Evolutionary conservation across 2,113 vertebrate genomes (phyloP), one percentile per base, ranked within the genome.

Genomic region (Cisticola juncidis): DNA sequence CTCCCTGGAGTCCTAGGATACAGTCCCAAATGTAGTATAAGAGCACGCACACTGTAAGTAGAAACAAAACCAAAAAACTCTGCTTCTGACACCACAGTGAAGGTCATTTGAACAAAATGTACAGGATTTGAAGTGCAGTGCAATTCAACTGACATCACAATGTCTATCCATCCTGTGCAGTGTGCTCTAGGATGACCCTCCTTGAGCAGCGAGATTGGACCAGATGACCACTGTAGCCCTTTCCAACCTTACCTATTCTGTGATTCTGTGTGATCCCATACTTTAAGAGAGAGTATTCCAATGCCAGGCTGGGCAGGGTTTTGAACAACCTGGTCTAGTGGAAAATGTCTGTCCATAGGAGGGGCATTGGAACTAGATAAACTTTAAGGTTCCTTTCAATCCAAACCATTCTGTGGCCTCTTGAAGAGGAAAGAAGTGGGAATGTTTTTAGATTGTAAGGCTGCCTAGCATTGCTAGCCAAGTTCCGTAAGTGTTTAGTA

Each of bases 41-140:
- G 20, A 54, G 6, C 22, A 24, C 3, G 9, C 0, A 13, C 26
- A 66, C 1, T 3, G 13, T 57, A 74, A 60, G 13, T 14, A 81
- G 47, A 70, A 88, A 73, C 2, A 88, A 78, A 25, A 13, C 3
- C 4, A 38, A 74, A 64, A 71, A 20, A 5, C 3, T 38, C 14
- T 61, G 28, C 10, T 79, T 83, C 56, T 84, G 44, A 66, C 72
- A 29, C 21, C 71, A 57, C 12, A 87, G 9, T 29, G 19, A 64
- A 76, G 68, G 33, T 47, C 13, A 87, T 18, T 21, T 71, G 35
- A 73, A 90, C 5, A 35, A 65, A 73, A 81, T 7, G 8, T 12
- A 70, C 4, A 56, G 19, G 25, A 81, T 74, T 71, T 84, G 14
- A 81, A 76, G 5, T 14, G 14, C 15, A 68, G 25, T 33, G 12